phyloP scores from a whole-genome alignment of 2,113 vertebrate genomes.

The Jacana jacana region DNA sequence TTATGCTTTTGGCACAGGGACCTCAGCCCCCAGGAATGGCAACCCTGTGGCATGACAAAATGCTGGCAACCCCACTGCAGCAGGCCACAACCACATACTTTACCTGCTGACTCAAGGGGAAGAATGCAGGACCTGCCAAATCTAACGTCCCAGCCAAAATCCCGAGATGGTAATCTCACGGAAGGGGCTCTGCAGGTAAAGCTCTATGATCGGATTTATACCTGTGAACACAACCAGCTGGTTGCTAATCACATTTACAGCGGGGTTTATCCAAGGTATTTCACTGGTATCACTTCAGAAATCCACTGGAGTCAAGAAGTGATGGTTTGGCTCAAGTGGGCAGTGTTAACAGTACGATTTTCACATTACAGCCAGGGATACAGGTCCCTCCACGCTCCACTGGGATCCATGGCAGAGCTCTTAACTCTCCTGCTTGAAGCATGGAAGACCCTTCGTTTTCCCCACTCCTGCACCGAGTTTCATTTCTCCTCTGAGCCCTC shows the following conservation, averaged over 20 bases:
- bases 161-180: not conserved
- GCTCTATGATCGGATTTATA: not conserved
- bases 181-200: not conserved
- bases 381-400: not conserved
- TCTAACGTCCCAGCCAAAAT: not conserved
- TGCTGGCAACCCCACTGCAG: not conserved
- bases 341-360: not conserved
- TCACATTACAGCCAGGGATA: not conserved
- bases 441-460: not conserved
- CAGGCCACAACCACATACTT: conserved; percentile 3
- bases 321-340: not conserved
- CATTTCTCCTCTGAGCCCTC: not conserved
- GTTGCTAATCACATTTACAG: not conserved
- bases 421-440: not conserved
- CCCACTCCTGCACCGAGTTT: not conserved
- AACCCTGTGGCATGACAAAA: conserved; percentile 26
- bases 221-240: not conserved
- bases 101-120: conserved; percentile 54
- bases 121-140: conserved; percentile 14
- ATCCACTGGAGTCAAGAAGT: not conserved
- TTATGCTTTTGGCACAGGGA: not conserved
- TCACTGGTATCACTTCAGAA: not conserved
- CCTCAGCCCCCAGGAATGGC: conserved; percentile 12
- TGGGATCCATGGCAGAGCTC: not conserved
- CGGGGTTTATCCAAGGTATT: not conserved